Evolutionary conservation across 2,888 invertebrate species (phyloP).

Genomic region (Drosophila diplacantha): DNA sequence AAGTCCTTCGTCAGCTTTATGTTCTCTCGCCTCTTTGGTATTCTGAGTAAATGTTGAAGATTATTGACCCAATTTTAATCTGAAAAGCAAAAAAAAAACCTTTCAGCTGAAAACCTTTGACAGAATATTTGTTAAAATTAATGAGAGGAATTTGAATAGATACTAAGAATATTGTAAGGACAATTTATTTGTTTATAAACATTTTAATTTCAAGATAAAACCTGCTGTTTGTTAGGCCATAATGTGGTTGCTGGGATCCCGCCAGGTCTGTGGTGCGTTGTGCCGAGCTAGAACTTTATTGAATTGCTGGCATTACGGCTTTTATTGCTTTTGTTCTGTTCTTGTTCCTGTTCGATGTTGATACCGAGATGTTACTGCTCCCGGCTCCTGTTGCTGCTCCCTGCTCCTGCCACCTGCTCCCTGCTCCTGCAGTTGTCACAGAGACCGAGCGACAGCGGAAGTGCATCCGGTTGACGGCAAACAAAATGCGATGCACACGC

Average conservation of each 20-base stretch:
- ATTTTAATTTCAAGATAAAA: not conserved
- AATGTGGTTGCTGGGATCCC: not conserved
- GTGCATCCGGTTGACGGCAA: constrained; percentile 51
- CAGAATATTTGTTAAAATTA: not conserved
- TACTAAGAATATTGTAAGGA: not conserved
- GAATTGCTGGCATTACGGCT: constrained; percentile 52
- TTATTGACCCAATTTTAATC: too few relatives aligned
- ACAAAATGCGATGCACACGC: constrained; percentile 42
- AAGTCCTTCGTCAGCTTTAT: too few relatives aligned
- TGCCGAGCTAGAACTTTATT: constrained; percentile 42
- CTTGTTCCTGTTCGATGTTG: constrained; percentile 9
- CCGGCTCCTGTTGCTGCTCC: not conserved
- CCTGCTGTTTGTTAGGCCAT: too few relatives aligned
- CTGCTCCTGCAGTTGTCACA: constrained; percentile 36
- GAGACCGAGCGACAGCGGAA: constrained; percentile 40
- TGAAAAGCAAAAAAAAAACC: too few relatives aligned
- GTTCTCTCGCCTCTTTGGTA: too few relatives aligned
- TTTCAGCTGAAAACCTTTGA: too few relatives aligned
- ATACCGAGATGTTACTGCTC: constrained; percentile 17
- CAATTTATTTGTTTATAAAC: not conserved
- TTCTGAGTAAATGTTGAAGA: too few relatives aligned
- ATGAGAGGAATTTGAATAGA: not conserved
- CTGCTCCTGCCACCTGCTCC: not conserved
- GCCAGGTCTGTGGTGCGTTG: not conserved
- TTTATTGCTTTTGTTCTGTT: constrained; percentile 29